Evolutionary conservation across 2,888 invertebrate genomes (phyloP).

Genomic region (Sericinus montela): DNA sequence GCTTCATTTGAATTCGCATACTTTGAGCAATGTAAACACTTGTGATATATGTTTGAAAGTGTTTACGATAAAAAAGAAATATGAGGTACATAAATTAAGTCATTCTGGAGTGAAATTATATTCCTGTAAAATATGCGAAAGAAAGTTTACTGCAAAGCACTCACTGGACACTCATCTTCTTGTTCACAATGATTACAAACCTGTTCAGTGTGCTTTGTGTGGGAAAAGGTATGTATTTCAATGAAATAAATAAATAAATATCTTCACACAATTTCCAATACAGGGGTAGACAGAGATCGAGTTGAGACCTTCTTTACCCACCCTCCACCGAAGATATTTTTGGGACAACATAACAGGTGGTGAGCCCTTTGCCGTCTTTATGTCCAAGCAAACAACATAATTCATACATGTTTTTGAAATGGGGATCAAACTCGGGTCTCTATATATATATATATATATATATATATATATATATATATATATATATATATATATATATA

Average conservation of each 20-base stretch:
- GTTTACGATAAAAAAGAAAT: conserved; percentile 29
- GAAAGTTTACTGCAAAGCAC: conserved; percentile 43
- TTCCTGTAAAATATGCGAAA: conserved; percentile 42
- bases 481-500: too few relatives aligned
- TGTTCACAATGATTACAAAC: conserved; percentile 30
- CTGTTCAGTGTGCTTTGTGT: conserved; percentile 24
- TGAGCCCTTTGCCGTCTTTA: too few relatives aligned
- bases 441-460: too few relatives aligned
- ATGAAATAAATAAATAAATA: too few relatives aligned
- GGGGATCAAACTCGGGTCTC: too few relatives aligned
- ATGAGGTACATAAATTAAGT: conserved; percentile 43
- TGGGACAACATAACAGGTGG: too few relatives aligned
- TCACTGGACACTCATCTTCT: conserved; percentile 46
- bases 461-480: too few relatives aligned
- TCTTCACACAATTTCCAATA: neutral
- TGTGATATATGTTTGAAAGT: conserved; percentile 22
- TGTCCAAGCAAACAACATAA: too few relatives aligned
- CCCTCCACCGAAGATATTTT: too few relatives aligned
- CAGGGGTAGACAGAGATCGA: too few relatives aligned
- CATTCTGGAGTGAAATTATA: conserved; percentile 50
- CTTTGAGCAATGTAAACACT: conserved; percentile 2
- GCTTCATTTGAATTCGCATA: conserved; percentile 19
- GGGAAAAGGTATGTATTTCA: conserved; percentile 23
- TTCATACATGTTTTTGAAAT: too few relatives aligned
- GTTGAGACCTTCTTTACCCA: too few relatives aligned